Conservation (phyloP, 2,113 vertebrate species). For the Mus spicilegus region DNA sequence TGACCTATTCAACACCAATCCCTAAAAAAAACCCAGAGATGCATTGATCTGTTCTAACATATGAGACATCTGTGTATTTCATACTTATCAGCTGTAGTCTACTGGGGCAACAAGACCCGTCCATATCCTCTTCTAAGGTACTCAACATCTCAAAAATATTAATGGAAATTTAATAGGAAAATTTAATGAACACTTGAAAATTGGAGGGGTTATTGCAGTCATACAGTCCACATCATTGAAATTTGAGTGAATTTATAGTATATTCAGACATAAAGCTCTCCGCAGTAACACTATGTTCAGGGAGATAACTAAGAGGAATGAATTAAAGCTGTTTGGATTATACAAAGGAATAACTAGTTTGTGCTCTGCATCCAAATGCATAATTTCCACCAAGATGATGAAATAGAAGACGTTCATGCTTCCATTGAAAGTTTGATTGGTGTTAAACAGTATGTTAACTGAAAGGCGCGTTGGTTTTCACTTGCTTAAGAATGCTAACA, state of each 20-base stretch:
- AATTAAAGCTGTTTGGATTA: constrained; percentile 39
- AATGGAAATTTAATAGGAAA: constrained; percentile 56
- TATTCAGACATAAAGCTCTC: constrained; percentile 43
- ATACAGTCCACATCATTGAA: constrained; percentile 26
- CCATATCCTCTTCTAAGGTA: not conserved
- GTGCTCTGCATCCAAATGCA: constrained; percentile 22
- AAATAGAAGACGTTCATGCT: constrained; percentile 74
- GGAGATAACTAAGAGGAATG: constrained; percentile 41
- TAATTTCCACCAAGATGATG: constrained; percentile 76
- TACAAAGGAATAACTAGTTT: constrained; percentile 36
- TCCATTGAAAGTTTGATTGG: constrained; percentile 76
- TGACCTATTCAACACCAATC: constrained; percentile 16
- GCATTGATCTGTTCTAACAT: constrained; percentile 6
- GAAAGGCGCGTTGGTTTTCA: constrained; percentile 74
- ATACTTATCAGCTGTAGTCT: constrained; percentile 8
- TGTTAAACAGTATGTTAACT: constrained; percentile 71
- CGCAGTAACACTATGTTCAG: not conserved
- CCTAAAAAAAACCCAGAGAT: not conserved
- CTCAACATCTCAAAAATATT: not conserved
- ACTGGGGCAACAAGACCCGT: not conserved
- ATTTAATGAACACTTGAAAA: constrained; percentile 63
- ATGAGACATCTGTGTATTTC: constrained; percentile 3
- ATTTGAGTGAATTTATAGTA: constrained; percentile 38
- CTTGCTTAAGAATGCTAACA: constrained; percentile 73
- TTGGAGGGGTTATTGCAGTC: not conserved